phyloP scores from a whole-genome alignment of 1,140 invertebrate genomes.

The Elymnias hypermnestra region DNA sequence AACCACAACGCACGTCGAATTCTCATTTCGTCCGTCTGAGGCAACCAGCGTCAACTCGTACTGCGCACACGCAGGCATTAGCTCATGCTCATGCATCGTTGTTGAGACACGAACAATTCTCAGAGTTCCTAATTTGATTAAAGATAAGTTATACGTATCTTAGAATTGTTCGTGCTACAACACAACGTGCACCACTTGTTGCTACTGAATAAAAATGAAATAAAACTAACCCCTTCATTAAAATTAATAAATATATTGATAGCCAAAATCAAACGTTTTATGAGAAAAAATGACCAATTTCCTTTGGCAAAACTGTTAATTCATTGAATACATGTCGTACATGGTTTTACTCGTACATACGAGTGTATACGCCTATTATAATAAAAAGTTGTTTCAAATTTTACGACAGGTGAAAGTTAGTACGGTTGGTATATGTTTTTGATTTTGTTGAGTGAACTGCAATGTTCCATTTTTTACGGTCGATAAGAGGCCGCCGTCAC shows the following conservation, averaged over 20 bases:
- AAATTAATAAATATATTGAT: too few species aligned
- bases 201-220: too few species aligned
- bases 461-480: constrained; percentile 19
- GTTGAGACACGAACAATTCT: constrained; percentile 10
- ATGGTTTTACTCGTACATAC: too few species aligned
- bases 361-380: too few species aligned
- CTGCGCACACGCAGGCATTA: constrained; percentile 75
- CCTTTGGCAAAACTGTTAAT: too few species aligned
- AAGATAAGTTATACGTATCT: not conserved
- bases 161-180: not conserved
- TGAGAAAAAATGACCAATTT: too few species aligned
- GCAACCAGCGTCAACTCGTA: constrained; percentile 91
- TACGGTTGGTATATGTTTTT: constrained; percentile 1
- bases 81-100: constrained; percentile 58
- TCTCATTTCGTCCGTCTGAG: constrained; percentile 90
- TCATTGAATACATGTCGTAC: too few species aligned
- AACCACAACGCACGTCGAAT: constrained; percentile 86
- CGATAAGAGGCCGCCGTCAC: constrained; percentile 11
- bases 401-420: constrained; percentile 3
- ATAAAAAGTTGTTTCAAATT: not conserved
- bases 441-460: constrained; percentile 8
- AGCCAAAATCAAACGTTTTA: too few species aligned
- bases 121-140: not conserved
- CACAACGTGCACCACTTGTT: too few species aligned
- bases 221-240: too few species aligned